Evolutionary conservation across 2,113 vertebrate species (phyloP).

Genomic region (Oncorhynchus masou): DNA sequence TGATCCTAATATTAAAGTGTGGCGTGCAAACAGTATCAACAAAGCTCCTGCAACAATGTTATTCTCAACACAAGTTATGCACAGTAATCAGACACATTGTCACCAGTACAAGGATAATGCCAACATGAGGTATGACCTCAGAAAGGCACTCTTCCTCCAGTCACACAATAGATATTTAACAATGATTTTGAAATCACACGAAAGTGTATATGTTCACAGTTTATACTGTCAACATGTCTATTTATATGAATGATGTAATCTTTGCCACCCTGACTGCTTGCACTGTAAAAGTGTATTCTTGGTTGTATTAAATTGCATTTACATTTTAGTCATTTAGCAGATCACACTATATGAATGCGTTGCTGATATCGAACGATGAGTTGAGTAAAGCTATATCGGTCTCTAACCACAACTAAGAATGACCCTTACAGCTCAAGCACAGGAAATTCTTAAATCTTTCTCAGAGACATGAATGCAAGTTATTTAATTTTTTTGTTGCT

Average conservation of each 20-base stretch:
- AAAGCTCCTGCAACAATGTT: neutral
- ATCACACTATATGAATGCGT: conserved; percentile 6
- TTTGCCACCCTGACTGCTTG: conserved; percentile 51
- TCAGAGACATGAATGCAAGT: conserved; percentile 49
- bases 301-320: conserved; percentile 28
- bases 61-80: neutral
- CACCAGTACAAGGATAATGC: conserved; percentile 40
- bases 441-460: conserved; percentile 36
- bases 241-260: conserved; percentile 61
- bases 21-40: neutral
- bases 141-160: conserved; percentile 55
- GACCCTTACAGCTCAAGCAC: conserved; percentile 44
- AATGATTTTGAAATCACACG: conserved; percentile 54
- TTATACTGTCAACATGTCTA: conserved; percentile 59
- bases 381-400: conserved; percentile 11
- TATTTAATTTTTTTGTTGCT: conserved; percentile 56
- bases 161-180: conserved; percentile 59
- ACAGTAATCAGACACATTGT: conserved; percentile 29
- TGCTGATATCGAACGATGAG: conserved; percentile 24
- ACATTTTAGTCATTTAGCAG: neutral
- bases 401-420: conserved; percentile 19
- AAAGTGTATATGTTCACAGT: conserved; percentile 49
- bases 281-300: conserved; percentile 44
- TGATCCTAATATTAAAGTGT: neutral
- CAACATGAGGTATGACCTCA: conserved; percentile 33